Conservation (phyloP, 2,113 vertebrate genomes). For the Periophthalmus modestus region DNA sequence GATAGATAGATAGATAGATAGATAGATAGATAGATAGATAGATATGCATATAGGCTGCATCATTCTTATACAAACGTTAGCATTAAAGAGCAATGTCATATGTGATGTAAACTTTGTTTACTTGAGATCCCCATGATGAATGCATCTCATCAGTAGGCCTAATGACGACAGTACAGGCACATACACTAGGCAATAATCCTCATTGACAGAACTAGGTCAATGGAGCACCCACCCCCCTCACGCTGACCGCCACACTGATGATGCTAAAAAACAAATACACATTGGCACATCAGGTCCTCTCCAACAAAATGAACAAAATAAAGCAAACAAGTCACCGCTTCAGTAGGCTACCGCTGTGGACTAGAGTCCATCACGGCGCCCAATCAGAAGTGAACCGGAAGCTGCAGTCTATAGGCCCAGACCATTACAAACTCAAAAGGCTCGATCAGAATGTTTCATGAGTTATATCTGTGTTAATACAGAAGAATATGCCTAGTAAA, state of each 20-base stretch:
- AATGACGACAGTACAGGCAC: constrained; percentile 26
- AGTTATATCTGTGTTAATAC: neutral
- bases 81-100: neutral
- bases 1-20: too few species aligned
- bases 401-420: neutral
- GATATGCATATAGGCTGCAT: too few species aligned
- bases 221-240: constrained; percentile 55
- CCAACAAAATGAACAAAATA: neutral
- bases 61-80: neutral
- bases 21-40: too few species aligned
- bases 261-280: constrained; percentile 60
- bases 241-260: constrained; percentile 38
- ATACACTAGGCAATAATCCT: constrained; percentile 60
- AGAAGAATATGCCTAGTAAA: too few species aligned
- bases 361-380: too few species aligned
- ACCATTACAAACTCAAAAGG: neutral
- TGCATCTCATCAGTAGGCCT: neutral
- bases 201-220: constrained; percentile 80
- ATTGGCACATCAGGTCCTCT: constrained; percentile 2
- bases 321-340: neutral
- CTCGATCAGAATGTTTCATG: neutral
- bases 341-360: too few species aligned
- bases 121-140: constrained; percentile 3
- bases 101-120: neutral
- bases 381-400: neutral